Evolutionary conservation across 1,140 invertebrate genomes (phyloP).

Genomic region (Probaryconus sp.): DNA sequence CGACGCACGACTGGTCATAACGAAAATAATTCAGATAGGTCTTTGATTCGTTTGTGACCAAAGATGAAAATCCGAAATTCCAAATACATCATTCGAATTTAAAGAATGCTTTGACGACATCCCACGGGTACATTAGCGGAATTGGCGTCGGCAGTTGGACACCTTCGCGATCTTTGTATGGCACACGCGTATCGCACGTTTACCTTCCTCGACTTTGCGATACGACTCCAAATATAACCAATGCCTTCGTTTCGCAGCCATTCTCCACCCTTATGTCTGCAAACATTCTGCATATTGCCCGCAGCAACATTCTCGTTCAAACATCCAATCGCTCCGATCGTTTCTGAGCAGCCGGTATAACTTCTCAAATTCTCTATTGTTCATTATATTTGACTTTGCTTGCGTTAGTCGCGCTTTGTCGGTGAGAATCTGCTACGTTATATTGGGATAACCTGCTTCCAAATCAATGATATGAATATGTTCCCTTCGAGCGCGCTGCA

Average conservation of each 20-base stretch:
- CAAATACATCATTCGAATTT: conserved; percentile 63
- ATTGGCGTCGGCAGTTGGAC: conserved; percentile 66
- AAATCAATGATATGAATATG: conserved; percentile 57
- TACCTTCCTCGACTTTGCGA: conserved; percentile 28
- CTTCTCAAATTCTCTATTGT: conserved; percentile 71
- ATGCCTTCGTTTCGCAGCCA: conserved; percentile 33
- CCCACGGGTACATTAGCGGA: conserved; percentile 77
- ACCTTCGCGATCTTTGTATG: conserved; percentile 31
- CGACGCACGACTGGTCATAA: conserved; percentile 48
- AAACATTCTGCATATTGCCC: conserved; percentile 67
- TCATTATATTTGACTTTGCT: conserved; percentile 71
- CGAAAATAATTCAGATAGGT: conserved; percentile 47
- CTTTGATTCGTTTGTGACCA: conserved; percentile 48
- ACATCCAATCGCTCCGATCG: conserved; percentile 72
- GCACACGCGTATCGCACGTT: conserved; percentile 19
- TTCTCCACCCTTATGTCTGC: conserved; percentile 67
- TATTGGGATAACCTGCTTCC: conserved; percentile 44
- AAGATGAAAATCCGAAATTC: conserved; percentile 69
- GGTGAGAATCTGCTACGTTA: conserved; percentile 61
- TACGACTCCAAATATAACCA: conserved; percentile 44
- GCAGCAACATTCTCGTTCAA: conserved; percentile 71
- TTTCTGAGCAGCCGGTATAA: conserved; percentile 46
- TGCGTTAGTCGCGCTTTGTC: conserved; percentile 67
- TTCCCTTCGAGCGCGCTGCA: not conserved
- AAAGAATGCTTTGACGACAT: conserved; percentile 72